Conservation (phyloP, 2,797 vertebrate species). For the Neosilurus hyrtlii region DNA sequence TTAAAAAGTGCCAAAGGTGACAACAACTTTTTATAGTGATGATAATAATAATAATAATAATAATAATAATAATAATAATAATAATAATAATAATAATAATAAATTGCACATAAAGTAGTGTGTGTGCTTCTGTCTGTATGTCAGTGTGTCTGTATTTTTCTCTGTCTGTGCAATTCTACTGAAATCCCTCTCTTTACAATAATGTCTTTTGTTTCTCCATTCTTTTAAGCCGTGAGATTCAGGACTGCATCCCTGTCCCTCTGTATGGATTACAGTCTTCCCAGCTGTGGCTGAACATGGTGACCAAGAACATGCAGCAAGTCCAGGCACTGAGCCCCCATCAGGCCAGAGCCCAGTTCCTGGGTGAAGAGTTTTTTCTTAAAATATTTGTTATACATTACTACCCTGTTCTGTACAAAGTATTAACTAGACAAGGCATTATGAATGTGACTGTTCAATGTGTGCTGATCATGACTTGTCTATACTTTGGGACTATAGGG, state of each 20-base stretch:
- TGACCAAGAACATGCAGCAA: constrained; percentile 85
- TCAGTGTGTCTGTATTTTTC: neutral
- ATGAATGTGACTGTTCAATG: neutral
- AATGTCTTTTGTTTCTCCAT: constrained; percentile 12
- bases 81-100: too few species aligned
- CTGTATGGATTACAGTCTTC: constrained; percentile 77
- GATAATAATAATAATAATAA: too few species aligned
- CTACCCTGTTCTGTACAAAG: neutral
- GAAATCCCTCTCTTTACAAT: neutral
- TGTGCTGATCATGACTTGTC: neutral
- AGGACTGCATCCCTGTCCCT: constrained; percentile 85
- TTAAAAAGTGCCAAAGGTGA: too few species aligned
- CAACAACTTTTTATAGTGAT: too few species aligned
- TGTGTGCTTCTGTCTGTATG: too few species aligned
- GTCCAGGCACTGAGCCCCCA: constrained; percentile 88
- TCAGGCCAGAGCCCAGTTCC: constrained; percentile 92
- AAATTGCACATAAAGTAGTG: too few species aligned
- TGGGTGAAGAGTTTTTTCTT: constrained; percentile 75
- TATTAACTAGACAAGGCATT: neutral
- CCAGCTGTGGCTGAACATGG: constrained; percentile 84
- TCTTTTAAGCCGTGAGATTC: constrained; percentile 78
- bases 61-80: too few species aligned
- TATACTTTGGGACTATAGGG: constrained; percentile 69
- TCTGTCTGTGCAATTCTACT: neutral
- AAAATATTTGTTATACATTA: neutral